These are phyloP conservation scores for Epinotia ramella DNA, from an alignment of 2,888 invertebrate genomes.

Conservation along the genomic window DNA sequence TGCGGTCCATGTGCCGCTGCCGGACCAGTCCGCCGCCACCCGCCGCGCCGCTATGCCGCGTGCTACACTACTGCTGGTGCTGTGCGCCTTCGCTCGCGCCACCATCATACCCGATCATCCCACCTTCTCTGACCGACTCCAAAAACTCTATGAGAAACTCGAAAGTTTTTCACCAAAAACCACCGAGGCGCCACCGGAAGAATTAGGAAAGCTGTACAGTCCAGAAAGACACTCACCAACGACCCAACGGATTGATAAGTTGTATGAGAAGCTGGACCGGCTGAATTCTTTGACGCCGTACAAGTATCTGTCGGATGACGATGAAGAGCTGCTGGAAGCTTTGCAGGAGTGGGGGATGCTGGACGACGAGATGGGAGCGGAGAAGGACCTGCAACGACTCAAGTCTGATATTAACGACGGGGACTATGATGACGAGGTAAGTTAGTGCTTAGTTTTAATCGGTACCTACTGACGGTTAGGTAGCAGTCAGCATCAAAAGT, in stretches of 20 bases:
- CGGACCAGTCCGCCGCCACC: slow-evolving; percentile 60
- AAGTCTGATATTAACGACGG: slow-evolving; percentile 58
- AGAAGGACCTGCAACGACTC: slow-evolving; percentile 69
- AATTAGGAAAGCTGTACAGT: slow-evolving; percentile 6
- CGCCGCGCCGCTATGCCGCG: slow-evolving; percentile 72
- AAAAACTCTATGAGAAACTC: slow-evolving; percentile 70
- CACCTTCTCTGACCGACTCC: slow-evolving; percentile 66
- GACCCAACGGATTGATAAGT: slow-evolving; percentile 56
- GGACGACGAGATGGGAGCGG: slow-evolving; percentile 66
- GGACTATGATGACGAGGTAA: slow-evolving; percentile 73
- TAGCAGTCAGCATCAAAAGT: too few relatives aligned
- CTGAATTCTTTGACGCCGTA: slow-evolving; percentile 67
- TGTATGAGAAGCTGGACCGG: slow-evolving; percentile 69
- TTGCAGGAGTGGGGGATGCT: slow-evolving; percentile 71
- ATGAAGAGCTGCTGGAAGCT: slow-evolving; percentile 69
- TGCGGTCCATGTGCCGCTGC: slow-evolving; percentile 52
- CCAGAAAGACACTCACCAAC: slow-evolving; percentile 45
- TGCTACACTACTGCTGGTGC: slow-evolving; percentile 61
- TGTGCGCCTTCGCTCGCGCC: slow-evolving; percentile 63
- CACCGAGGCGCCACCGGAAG: background rate
- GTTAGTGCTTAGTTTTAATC: slow-evolving; percentile 50
- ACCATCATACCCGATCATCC: slow-evolving; percentile 71
- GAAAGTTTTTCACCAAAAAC: slow-evolving; percentile 64
- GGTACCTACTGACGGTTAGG: too few relatives aligned
- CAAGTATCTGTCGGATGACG: slow-evolving; percentile 66